phyloP scores from a whole-genome alignment of 2,888 invertebrate species.

The Melanotus villosus region DNA sequence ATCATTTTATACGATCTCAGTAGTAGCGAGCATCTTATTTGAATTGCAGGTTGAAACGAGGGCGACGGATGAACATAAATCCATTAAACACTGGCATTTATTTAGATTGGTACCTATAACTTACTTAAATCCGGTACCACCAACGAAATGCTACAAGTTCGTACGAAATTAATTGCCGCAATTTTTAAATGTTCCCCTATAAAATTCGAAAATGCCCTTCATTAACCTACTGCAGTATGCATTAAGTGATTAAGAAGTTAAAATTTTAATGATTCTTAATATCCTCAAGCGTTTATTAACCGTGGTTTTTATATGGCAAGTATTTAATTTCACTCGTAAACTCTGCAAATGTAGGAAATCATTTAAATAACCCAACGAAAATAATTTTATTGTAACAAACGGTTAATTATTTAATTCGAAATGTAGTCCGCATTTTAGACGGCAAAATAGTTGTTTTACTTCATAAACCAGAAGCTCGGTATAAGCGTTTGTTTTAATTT shows the following conservation, averaged over 20 bases:
- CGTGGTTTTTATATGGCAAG: too few relatives aligned
- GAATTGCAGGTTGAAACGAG: constrained; percentile 62
- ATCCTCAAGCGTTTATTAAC: neutral
- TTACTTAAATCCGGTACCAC: constrained; percentile 55
- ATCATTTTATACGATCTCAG: constrained; percentile 60
- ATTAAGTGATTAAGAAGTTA: constrained; percentile 10
- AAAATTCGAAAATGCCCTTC: constrained; percentile 1
- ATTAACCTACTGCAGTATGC: neutral
- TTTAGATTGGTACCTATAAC: constrained; percentile 63
- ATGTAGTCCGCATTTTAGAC: too few relatives aligned
- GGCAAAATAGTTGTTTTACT: too few relatives aligned
- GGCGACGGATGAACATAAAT: constrained; percentile 60
- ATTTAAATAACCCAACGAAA: too few relatives aligned
- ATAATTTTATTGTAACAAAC: too few relatives aligned
- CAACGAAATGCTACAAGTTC: constrained; percentile 49
- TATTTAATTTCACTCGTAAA: too few relatives aligned
- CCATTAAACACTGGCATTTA: constrained; percentile 64
- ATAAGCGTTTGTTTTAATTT: too few relatives aligned
- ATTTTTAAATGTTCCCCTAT: constrained; percentile 5
- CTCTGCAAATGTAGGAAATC: too few relatives aligned
- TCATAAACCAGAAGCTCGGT: too few relatives aligned
- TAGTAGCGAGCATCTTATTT: constrained; percentile 62
- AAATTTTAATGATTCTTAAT: neutral
- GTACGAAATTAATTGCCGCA: constrained; percentile 48
- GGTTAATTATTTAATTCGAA: too few relatives aligned